Evolutionary conservation across 1,140 invertebrate species (phyloP), one percentile per base, ranked within the genome.

Genomic region (Zophobas atratus): DNA sequence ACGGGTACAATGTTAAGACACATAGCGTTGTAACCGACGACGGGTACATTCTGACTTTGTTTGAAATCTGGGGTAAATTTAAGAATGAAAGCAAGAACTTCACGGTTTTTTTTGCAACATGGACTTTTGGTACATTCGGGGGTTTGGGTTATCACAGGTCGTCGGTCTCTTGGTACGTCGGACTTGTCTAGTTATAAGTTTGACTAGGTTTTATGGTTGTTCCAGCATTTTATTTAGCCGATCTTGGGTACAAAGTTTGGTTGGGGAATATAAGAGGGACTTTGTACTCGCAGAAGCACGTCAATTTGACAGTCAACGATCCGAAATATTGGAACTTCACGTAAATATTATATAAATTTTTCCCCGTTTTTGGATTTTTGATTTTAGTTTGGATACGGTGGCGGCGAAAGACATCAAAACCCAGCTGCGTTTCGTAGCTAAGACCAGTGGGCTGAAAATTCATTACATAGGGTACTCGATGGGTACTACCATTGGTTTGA

Each of bases 1-100:
- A 89, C 75, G 92, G 92, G 35, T 94, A 93, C 81, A 87, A 88
- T 1, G 85, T 75, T 8, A 71, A 80, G 70, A 48, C 46, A 70
- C 48, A 80, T 32, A 20, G 49, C 35, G 76, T 75, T 8, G 20
- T 33, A 2, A 67, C 60, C 1, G 33, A 32, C 2, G 60, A 67
- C 43, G 38, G 60, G 2, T 67, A 67, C 43, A 67, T 67, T 32
- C 33, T 67, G 6, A 67, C 60, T 1, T 6, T 67, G 5, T 43
- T 43, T 43, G 43, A 36, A 48, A 67, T 67, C n/a, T 4, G 6
- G 6, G 35, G 34, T 33, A 60, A 39, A n/a, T 20, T 20, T 6
- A 67, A 67, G 39, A 20, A 43, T 8, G 20, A n/a, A 67, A 38
- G 6, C 6, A 67, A n/a, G 32, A 67, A 67, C 41, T 36, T 36